Evolutionary conservation across 2,113 vertebrate species (phyloP).

Genomic region (Bubo scandiacus): DNA sequence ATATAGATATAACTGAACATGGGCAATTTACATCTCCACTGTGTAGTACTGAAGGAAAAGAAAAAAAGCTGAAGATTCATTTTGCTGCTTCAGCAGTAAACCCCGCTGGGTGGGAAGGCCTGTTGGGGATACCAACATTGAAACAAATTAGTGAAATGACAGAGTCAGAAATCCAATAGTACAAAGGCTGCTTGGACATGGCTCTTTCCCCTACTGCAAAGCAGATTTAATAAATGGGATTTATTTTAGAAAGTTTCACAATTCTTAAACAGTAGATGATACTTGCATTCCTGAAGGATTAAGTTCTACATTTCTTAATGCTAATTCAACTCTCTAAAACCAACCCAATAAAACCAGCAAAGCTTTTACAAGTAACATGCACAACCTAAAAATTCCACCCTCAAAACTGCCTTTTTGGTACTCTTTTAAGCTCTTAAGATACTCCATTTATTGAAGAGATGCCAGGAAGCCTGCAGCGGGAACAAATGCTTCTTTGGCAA

Average conservation of each 20-base stretch:
- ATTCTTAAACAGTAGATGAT: slow-evolving; percentile 59
- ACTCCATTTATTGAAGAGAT: slow-evolving; percentile 38
- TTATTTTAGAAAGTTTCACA: slow-evolving; percentile 70
- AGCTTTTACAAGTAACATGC: slow-evolving; percentile 41
- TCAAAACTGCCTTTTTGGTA: slow-evolving; percentile 44
- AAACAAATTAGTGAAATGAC: slow-evolving; percentile 24
- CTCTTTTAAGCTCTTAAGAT: slow-evolving; percentile 46
- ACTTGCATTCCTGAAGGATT: slow-evolving; percentile 52
- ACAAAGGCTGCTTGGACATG: neutral
- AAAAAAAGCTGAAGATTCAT: neutral
- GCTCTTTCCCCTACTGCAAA: slow-evolving; percentile 40
- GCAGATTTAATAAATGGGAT: slow-evolving; percentile 59
- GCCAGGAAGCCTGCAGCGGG: slow-evolving; percentile 33
- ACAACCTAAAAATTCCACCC: slow-evolving; percentile 33
- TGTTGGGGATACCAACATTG: slow-evolving; percentile 28
- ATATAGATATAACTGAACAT: neutral
- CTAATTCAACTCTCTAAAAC: slow-evolving; percentile 62
- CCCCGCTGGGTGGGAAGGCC: neutral
- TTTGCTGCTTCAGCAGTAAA: neutral
- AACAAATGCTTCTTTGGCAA: slow-evolving; percentile 68
- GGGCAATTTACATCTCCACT: neutral
- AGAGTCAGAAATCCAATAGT: slow-evolving; percentile 20
- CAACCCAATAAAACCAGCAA: slow-evolving; percentile 38
- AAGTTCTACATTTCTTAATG: slow-evolving; percentile 63
- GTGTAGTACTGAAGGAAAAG: neutral